A percentile compares a stretch with the other conserved stretches of the same genome.
Evolutionary conservation across 2,797 vertebrate genomes (phyloP).

Genomic region (Sternarchorhynchus goeldii): DNA sequence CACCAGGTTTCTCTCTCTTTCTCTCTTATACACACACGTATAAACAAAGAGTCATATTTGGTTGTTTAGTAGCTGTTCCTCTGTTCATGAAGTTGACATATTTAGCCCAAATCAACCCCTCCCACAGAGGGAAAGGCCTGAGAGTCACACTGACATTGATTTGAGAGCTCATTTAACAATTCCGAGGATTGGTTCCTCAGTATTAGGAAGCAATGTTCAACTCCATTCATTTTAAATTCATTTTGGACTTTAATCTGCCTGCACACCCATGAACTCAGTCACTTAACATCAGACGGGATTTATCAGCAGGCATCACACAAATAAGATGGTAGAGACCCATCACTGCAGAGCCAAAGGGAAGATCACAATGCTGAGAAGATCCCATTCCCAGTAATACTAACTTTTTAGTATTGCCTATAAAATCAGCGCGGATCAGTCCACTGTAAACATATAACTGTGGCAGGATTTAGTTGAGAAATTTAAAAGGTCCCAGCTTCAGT

Average conservation of each 20-base stretch:
- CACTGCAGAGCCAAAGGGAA: background rate
- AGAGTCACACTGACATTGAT: background rate
- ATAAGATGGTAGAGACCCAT: background rate
- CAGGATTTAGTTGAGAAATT: background rate
- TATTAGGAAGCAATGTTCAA: background rate
- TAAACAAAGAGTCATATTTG: too few species aligned
- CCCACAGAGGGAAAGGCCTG: background rate
- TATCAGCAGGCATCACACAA: background rate
- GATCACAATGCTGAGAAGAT: too few species aligned
- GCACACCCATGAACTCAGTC: background rate
- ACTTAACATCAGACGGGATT: background rate
- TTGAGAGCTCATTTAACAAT: background rate
- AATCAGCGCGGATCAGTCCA: background rate
- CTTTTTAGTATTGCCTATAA: background rate
- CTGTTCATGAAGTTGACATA: too few species aligned
- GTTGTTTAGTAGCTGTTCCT: background rate
- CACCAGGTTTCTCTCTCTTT: background rate
- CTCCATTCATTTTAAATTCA: background rate
- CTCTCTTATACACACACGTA: background rate
- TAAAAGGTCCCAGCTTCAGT: background rate
- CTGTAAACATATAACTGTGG: background rate
- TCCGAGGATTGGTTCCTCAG: background rate
- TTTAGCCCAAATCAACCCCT: background rate
- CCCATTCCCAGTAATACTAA: too few species aligned
- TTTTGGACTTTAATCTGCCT: background rate